These are phyloP conservation scores for Amphiura filiformis DNA, from an alignment of 35 echinoderm and acorn worm genomes.

Conservation along the genomic window DNA sequence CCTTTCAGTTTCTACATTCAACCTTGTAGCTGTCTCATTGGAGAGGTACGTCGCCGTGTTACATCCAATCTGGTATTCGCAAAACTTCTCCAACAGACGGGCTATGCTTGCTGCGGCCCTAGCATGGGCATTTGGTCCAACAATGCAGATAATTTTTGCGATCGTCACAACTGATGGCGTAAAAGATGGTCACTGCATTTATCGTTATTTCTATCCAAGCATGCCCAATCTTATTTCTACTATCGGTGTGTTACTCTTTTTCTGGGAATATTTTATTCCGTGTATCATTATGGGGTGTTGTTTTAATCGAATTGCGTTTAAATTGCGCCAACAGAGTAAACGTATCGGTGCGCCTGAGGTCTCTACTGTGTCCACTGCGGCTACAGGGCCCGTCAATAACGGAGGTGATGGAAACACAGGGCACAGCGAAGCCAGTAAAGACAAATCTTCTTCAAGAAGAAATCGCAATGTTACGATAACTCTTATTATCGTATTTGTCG, in stretches of 20 bases:
- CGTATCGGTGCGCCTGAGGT: not conserved
- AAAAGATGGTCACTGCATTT: slow-evolving; percentile 1
- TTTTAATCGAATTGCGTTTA: slow-evolving; percentile 41
- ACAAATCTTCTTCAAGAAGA: not conserved
- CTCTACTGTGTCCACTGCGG: not conserved
- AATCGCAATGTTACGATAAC: slow-evolving; percentile 15
- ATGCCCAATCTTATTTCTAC: not conserved
- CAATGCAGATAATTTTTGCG: slow-evolving; percentile 34
- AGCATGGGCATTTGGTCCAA: slow-evolving; percentile 46
- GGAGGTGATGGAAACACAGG: too few relatives aligned
- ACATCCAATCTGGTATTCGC: slow-evolving; percentile 57
- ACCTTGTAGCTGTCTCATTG: slow-evolving; percentile 61
- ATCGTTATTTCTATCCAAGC: not conserved
- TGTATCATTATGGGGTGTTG: slow-evolving; percentile 74
- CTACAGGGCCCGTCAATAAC: too few relatives aligned
- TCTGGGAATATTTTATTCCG: slow-evolving; percentile 73
- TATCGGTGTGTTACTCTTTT: slow-evolving; percentile 35
- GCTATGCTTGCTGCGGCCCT: not conserved
- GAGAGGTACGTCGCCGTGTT: slow-evolving; percentile 72
- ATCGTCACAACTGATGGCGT: not conserved
- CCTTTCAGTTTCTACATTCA: slow-evolving; percentile 63
- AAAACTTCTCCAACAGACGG: slow-evolving; percentile 27
- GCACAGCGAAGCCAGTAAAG: not conserved
- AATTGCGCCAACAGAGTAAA: slow-evolving; percentile 40
- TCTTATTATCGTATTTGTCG: slow-evolving; percentile 34